Evolutionary conservation across 2,797 vertebrate species (phyloP).

Genomic region (Petrocephalus sullivani): DNA sequence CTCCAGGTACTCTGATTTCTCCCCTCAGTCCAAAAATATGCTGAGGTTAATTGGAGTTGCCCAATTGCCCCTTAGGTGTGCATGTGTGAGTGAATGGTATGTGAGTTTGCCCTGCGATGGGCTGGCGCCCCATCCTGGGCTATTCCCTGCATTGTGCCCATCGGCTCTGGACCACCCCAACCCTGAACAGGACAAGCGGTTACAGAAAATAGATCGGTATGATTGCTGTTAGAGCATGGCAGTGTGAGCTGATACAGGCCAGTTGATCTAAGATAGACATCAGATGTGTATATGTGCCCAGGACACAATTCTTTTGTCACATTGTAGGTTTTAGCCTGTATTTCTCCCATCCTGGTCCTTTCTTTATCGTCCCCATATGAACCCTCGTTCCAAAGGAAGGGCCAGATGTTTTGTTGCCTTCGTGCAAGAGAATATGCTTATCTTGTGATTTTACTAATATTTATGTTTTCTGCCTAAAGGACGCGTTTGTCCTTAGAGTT

Average conservation of each 20-base stretch:
- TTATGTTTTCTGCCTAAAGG: neutral
- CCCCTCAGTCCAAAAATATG: no score
- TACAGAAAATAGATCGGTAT: no score
- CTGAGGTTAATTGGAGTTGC: no score
- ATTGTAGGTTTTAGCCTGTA: neutral
- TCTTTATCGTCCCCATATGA: neutral
- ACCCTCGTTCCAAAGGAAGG: neutral
- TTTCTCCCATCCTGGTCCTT: neutral
- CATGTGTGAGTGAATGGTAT: no score
- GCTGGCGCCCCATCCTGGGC: no score
- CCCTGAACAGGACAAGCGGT: no score
- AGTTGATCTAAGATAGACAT: neutral
- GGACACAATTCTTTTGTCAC: neutral
- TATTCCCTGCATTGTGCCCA: no score
- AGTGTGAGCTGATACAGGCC: neutral
- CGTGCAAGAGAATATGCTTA: neutral
- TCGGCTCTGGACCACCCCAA: no score
- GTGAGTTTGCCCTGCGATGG: no score
- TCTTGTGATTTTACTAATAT: neutral
- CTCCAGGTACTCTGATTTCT: no score
- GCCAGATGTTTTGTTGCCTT: neutral
- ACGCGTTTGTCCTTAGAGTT: neutral
- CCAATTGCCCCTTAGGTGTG: no score
- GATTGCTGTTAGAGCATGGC: neutral
- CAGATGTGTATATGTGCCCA: neutral